Evolutionary conservation across 2,113 vertebrate species (phyloP).

Genomic region (Myanophis thanlyinensis): DNA sequence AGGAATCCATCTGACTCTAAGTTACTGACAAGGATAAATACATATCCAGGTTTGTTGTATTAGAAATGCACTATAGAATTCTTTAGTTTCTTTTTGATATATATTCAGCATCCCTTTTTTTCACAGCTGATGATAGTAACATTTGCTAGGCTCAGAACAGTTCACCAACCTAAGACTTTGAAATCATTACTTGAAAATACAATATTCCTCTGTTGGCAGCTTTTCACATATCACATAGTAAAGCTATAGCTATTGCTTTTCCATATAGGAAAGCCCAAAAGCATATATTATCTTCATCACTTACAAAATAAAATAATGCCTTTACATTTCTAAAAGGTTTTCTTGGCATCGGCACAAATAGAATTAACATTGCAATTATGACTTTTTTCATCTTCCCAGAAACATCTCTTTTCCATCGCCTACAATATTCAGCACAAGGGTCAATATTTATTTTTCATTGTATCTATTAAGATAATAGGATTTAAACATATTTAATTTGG

Average conservation of each 20-base stretch:
- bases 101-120: not conserved
- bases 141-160: conserved; percentile 10
- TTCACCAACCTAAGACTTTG: not conserved
- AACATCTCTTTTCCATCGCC: not conserved
- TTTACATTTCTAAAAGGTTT: not conserved
- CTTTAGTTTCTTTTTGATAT: conserved; percentile 42
- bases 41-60: not conserved
- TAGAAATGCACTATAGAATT: conserved; percentile 28
- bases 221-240: not conserved
- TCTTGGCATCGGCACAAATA: not conserved
- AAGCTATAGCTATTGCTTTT: not conserved
- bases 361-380: not conserved
- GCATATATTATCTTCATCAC: not conserved
- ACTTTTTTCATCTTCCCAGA: not conserved
- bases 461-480: not conserved
- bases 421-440: not conserved
- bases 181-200: not conserved
- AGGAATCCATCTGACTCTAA: conserved; percentile 36
- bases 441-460: not conserved
- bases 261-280: not conserved
- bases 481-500: not conserved
- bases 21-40: conserved; percentile 35
- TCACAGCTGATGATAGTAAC: conserved; percentile 28
- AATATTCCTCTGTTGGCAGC: not conserved
- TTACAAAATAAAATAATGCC: not conserved